These are phyloP conservation scores for Silvanus unidentatus DNA, from an alignment of 2,888 invertebrate species.

Conservation along the genomic window DNA sequence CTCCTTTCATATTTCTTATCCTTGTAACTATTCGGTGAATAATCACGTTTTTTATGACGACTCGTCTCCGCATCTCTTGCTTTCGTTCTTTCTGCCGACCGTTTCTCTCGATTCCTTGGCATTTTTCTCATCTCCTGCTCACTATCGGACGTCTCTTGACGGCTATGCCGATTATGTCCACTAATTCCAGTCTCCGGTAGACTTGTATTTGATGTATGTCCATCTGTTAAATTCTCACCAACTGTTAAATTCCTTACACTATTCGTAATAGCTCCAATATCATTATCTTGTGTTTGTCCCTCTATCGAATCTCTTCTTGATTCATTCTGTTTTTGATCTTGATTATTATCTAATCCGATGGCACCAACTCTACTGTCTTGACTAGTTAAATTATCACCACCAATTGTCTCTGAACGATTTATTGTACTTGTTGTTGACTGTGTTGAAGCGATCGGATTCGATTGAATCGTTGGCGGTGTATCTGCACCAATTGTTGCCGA, in stretches of 20 bases:
- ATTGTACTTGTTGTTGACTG: conserved; percentile 7
- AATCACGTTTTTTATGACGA: conserved; percentile 25
- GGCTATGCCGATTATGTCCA: conserved; percentile 23
- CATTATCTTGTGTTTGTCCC: conserved; percentile 30
- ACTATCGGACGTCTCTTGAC: conserved; percentile 40
- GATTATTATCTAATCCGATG: conserved; percentile 4
- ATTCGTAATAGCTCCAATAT: conserved; percentile 30
- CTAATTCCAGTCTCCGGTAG: conserved; percentile 19
- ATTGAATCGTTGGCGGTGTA: conserved; percentile 36
- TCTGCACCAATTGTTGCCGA: conserved; percentile 46
- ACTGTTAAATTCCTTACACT: conserved; percentile 41
- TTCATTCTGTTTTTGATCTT: conserved; percentile 11
- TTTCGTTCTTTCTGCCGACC: background rate
- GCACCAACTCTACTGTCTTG: conserved; percentile 1
- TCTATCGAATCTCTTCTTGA: conserved; percentile 34
- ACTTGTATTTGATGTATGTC: conserved; percentile 24
- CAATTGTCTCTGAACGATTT: conserved; percentile 35
- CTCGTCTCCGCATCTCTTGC: conserved; percentile 13
- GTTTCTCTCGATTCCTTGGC: conserved; percentile 5
- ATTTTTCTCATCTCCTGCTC: conserved; percentile 31
- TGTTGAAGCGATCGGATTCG: conserved; percentile 1
- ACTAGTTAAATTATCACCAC: conserved; percentile 17
- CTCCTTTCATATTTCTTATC: conserved; percentile 39
- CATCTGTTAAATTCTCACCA: conserved; percentile 37
- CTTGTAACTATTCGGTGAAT: conserved; percentile 35